Evolutionary conservation across 1,140 invertebrate genomes (phyloP), one percentile per base, ranked within the genome.

Genomic region (Sarcophaga peregrina): DNA sequence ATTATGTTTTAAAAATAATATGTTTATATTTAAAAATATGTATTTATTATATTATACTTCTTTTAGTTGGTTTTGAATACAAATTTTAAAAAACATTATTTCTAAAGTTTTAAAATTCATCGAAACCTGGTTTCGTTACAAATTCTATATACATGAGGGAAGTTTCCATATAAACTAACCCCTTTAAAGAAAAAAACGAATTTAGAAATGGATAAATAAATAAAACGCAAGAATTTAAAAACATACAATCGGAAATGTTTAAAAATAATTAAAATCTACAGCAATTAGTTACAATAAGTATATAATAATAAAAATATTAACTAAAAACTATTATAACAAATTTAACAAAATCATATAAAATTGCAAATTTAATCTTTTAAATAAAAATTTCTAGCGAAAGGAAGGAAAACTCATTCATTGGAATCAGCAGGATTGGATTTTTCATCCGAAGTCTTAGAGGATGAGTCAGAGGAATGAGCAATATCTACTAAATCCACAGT

Each of bases 401-500:
- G 11, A 78, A 78, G 1, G 7, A 78, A 52, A 52, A 52, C 17
- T 78, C 75, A 83, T 78, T 89, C 86, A 80, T 84, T 83, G 25
- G 88, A 85, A 80, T 89, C 88, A 82, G 84, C 84, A 85, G 84
- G 86, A 81, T 86, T 88, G 68, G 85, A 87, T 72, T 86, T 89
- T n/a, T 88, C 88, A 62, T 86, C 87, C 5, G 87, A 88, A 81
- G 87, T 89, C 74, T 89, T 89, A 17, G 88, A 87, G 25, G 86
- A 84, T 20, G 88, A 89, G 50, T 89, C 88, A 3, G 84, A 83
- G 3, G 87, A 85, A 80, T 88, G 84, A 6, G 88, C 87, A 5
- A 87, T 89, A 8, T 87, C 87, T 68, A 89, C 87, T 50, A 84
- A 82, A 54, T 84, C 83, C 5, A 84, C 83, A 78, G 73, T 84